Evolutionary conservation across 1,140 invertebrate genomes (phyloP), one percentile per base, ranked within the genome.

Genomic region (Linepithema humile): DNA sequence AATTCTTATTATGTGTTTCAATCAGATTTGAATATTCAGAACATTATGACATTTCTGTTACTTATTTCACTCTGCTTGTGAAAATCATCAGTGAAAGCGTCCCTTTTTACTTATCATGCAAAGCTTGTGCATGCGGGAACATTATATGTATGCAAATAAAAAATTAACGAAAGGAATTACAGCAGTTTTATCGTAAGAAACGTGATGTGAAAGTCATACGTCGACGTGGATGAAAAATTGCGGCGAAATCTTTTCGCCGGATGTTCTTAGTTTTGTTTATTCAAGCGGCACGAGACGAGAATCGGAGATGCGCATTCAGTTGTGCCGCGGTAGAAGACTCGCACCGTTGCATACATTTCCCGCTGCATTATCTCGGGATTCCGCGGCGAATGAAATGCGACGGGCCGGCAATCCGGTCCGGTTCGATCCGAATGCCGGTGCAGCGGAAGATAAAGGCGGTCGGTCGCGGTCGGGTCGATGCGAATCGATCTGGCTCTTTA

Each of bases 401-500:
- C 17, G 29, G 65, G 29, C n/a, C 15, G 50, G 20, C n/a, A 29
- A 15, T 59, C n/a, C 50, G 5, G 15, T 15, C n/a, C n/a, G n/a
- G n/a, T 60, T 73, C 29, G 78, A 72, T 59, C n/a, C 35, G 48
- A 75, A 15, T 40, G n/a, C 45, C 29, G 40, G 23, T 40, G 15
- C 48, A n/a, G n/a, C 74, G 26, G 23, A 12, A 89, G 88, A 91
- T 87, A 86, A 88, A 90, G 75, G 55, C 72, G 85, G 59, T 12
- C 45, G 9, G 20, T 35, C 84, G 45, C 17, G 43, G 48, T 70
- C 85, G 88, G n/a, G 89, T 93, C 91, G 90, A 93, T 93, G 65
- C 75, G 82, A 84, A 90, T 90, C 89, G 91, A 92, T 89, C 75
- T 83, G 91, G 83, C 86, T 89, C 83, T 92, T 92, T 89, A 92